Base-by-base conservation (phyloP, 1,140 invertebrate genomes). In the Oryctes rhinoceros region DNA sequence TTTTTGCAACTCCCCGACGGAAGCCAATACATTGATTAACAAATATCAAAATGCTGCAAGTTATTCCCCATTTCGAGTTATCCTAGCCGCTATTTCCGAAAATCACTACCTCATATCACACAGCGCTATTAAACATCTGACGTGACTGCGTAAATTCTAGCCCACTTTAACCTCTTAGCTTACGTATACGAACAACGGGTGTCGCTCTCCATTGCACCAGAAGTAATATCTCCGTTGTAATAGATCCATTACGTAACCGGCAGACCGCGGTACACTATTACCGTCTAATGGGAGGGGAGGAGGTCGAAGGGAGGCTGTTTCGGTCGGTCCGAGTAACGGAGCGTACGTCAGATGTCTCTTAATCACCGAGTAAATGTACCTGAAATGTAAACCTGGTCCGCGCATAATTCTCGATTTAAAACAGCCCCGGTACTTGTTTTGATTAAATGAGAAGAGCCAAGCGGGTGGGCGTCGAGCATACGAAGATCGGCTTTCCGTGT, bases 331-430 rank as follows among this genome's bases (percentile, higher is more conserved):
- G 49, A 7, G 13, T 6, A 53, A 53, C 1, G 7, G 9, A 9
- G 9, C n/a, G 13, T 53, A 53, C 49, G 49, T 18, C 49, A 53
- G 49, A 53, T 53, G 49, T 53, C 49, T 53, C 49, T 53, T 53
- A 53, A 53, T 53, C 49, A 53, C 49, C n/a, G 49, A 15, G 49
- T 53, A 53, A 53, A 53, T 53, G 49, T 53, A 53, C 49, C 49
- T 53, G 49, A 53, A 53, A 53, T 53, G 49, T 53, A 53, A 53
- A 53, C 49, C 9, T 13, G n/a, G 49, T 18, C 4, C 13, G 49
- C 49, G 49, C 49, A 53, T 53, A 53, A 53, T 53, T 53, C 49
- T 53, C 39, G 49, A 53, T 53, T 53, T 3, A 53, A 53, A 53
- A 53, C 49, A 53, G 49, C 13, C 49, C 24, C 49, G 49, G 9